Evolutionary conservation across 2,797 vertebrate genomes (phyloP).

Genomic region (Myiothlypis chrysogaster): DNA sequence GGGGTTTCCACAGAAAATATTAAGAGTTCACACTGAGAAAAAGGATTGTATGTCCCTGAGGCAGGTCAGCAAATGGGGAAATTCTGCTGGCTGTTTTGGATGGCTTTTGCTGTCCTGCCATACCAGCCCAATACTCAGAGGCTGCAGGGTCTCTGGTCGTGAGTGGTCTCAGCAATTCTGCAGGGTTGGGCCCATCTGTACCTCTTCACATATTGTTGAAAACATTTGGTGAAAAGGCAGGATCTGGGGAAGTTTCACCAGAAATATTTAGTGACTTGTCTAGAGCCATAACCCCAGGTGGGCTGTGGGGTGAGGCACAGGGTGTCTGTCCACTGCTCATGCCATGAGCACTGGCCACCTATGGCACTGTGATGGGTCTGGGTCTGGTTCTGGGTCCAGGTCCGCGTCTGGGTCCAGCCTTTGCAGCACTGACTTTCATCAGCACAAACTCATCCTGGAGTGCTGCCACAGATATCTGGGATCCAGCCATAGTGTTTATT

Average conservation of each 20-base stretch:
- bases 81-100: background rate
- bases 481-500: background rate
- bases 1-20: background rate
- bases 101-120: background rate
- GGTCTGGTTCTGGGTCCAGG: background rate
- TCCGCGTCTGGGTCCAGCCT: background rate
- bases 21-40: background rate
- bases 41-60: background rate
- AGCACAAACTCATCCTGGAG: background rate
- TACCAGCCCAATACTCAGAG: background rate
- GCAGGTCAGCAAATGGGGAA: background rate
- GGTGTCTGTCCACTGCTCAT: rapidly evolving
- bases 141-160: rapidly evolving
- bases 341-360: background rate
- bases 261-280: background rate
- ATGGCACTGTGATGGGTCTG: rapidly evolving
- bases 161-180: background rate
- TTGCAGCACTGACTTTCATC: background rate
- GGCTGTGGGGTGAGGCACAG: background rate
- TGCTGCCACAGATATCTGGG: background rate
- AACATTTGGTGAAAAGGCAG: background rate
- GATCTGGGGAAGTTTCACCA: background rate
- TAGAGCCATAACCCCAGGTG: background rate
- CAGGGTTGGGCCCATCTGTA: rapidly evolving
- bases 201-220: background rate